Evolutionary conservation across 2,797 vertebrate genomes (phyloP).

Genomic region (Rhabdophis nuchalis): DNA sequence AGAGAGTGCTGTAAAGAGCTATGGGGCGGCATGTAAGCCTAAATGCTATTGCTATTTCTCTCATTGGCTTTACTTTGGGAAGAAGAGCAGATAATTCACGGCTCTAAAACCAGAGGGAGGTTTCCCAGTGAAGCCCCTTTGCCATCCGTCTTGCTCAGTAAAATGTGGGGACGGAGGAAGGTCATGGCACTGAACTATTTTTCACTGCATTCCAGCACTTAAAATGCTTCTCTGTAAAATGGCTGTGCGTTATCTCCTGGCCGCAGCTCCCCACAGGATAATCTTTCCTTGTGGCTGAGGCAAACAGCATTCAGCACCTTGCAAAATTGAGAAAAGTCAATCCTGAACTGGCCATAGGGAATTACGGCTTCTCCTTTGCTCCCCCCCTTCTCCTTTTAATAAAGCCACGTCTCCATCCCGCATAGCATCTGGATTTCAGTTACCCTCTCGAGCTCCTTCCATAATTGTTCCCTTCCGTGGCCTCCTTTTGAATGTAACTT

Average conservation of each 20-base stretch:
- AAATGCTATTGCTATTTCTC: not conserved
- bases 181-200: not conserved
- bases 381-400: too few species aligned
- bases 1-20: too few species aligned
- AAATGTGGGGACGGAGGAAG: not conserved
- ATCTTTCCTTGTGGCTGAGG: slow-evolving; percentile 4
- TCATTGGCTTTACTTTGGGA: not conserved
- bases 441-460: not conserved
- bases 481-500: not conserved
- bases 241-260: not conserved
- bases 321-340: not conserved
- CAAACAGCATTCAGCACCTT: not conserved
- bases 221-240: not conserved
- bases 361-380: not conserved
- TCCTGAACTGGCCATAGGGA: not conserved
- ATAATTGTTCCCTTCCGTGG: not conserved
- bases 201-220: not conserved
- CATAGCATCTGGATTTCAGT: not conserved
- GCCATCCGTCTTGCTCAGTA: not conserved
- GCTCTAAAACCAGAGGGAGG: not conserved
- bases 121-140: not conserved
- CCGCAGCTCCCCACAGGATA: not conserved
- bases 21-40: not conserved
- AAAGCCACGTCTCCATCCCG: not conserved
- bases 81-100: not conserved